Base-by-base conservation (phyloP, 2,888 invertebrate species). In the Fragum sueziense region DNA sequence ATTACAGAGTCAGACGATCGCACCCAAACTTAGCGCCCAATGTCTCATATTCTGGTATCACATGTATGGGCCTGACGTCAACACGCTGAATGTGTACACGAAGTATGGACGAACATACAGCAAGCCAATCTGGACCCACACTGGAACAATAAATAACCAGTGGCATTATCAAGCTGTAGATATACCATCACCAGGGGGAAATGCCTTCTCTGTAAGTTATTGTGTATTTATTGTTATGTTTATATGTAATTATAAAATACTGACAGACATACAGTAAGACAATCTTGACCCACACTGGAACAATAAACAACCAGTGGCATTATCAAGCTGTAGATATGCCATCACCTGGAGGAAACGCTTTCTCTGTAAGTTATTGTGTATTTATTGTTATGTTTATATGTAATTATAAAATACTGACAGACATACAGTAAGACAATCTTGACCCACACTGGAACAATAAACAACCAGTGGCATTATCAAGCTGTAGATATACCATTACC, bases 31-130 rank as follows among this genome's bases (percentile, higher is more conserved):
- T 27, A 76, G 71, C 0, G 86, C 88, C 4, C 76, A 82, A 22
- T 91, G 91, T 70, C 72, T 91, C 7, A 74, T 78, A 2, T 90
- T 91, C 87, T 91, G 90, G 90, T 91, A 91, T 76, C 90, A 90
- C 79, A 90, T 91, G 91, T 90, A 89, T 73, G 91, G 91, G 1
- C 86, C 90, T 17, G 87, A 90, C 68, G 86, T 91, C 22, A 88
- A 89, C 80, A 88, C 88, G 4, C 85, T 91, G 1, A 89, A 88
- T 73, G 88, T 91, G 7, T 91, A 91, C 80, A 86, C 84, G 0
- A 83, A 82, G 61, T 59, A 77, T 29, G 77, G 85, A 25, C 73
- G 61, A 22, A 31, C 68, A 3, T 81, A 85, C 1, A 85, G 85
- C 9, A 86, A 82, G 2, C 82, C 86, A 9, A 77, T 89, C 11